Base-by-base conservation (phyloP, 2,888 invertebrate genomes). In the Linnaemya tessellans region DNA sequence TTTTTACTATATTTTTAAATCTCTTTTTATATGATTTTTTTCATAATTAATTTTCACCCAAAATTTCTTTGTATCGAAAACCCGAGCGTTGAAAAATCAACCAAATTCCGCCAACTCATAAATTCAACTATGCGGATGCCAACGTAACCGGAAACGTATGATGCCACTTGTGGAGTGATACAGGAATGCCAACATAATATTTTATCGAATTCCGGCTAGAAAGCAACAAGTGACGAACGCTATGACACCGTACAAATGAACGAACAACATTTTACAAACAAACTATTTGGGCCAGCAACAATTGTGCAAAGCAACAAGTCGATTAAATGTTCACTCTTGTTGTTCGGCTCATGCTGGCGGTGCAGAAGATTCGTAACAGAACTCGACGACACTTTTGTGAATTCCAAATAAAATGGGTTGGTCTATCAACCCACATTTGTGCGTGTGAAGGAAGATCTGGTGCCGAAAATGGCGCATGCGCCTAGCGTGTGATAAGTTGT, bases 131-230 rank as follows among this genome's bases (percentile, higher is more conserved):
- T 87, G 77, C 87, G 87, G 84, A 83, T 80, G 83, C 80, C 60
- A 79, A 81, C 87, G 88, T 88, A 88, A 90, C 90, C 90, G 90
- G 90, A 90, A 90, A 89, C 89, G 89, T 88, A 88, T 81, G 85
- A 88, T 88, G 90, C 90, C 90, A 90, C 90, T 90, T 90, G 90
- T 90, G 89, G 90, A 90, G 90, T 90, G 89, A 86, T 68, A 67
- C 35, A 82, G 85, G 87, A 84, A 78, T 84, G 73, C 86, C 86
- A 86, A 77, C 86, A 70, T 73, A 22, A 30, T 79, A 35, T 67
- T 80, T 65, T 25, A 49, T 67, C 13, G 30, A 49, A 71, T 75
- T 78, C 81, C 83, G 84, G 74, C 84, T 80, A 58, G 30, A n/a
- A 22, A 81, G 80, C 86, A 87, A 77, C 87, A 84, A 86, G 84